These are phyloP conservation scores for Thryonomys swinderianus DNA, from an alignment of 2,113 vertebrate genomes.

Conservation along the genomic window DNA sequence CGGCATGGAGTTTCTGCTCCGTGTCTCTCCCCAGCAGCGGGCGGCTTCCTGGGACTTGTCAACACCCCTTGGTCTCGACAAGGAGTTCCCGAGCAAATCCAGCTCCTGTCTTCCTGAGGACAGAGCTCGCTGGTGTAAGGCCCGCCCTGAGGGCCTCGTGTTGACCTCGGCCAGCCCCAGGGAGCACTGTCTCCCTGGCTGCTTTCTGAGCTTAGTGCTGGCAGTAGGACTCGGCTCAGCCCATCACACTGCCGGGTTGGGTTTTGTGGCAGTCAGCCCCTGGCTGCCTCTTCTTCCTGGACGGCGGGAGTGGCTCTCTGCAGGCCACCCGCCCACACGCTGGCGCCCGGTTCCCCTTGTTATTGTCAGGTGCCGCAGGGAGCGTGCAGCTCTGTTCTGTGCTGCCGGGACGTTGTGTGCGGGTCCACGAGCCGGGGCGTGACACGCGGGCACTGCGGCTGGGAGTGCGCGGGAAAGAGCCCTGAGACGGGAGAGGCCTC, in stretches of 20 bases:
- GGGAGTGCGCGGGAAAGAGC: too few relatives aligned
- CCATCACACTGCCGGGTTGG: too few relatives aligned
- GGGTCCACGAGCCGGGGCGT: not conserved
- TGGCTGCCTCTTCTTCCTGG: not conserved
- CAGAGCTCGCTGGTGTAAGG: not conserved
- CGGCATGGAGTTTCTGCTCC: not conserved
- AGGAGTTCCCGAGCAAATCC: not conserved
- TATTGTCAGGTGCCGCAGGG: not conserved
- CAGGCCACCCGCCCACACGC: not conserved
- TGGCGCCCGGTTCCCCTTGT: not conserved
- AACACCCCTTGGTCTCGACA: not conserved
- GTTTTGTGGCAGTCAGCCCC: not conserved
- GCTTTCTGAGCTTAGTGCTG: not conserved
- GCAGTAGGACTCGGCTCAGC: not conserved
- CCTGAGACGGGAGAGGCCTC: too few relatives aligned
- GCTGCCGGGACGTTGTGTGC: not conserved
- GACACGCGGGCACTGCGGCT: too few relatives aligned
- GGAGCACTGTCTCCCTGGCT: too few relatives aligned
- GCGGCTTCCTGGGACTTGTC: not conserved
- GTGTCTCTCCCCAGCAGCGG: not conserved
- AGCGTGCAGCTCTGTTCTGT: fast-evolving
- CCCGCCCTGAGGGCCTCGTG: not conserved
- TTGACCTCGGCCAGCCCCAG: not conserved
- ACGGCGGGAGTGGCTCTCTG: fast-evolving
- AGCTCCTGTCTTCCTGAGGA: not conserved